Conservation (phyloP, 2,113 vertebrate genomes). For the Pogonocichla stellata region DNA sequence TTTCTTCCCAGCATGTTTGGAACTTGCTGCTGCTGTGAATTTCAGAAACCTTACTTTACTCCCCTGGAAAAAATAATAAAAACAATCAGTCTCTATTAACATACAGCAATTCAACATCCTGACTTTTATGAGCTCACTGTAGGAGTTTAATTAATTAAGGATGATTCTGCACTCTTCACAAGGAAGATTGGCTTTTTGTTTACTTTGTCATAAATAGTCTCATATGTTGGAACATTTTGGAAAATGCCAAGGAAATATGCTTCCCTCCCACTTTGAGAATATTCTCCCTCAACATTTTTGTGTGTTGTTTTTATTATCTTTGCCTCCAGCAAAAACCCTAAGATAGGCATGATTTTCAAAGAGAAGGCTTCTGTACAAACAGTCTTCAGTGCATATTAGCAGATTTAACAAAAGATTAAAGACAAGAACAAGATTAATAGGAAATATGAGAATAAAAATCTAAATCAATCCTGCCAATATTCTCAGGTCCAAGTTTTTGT, state of each 20-base stretch:
- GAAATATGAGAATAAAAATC: background rate
- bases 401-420: constrained; percentile 32
- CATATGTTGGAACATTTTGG: background rate
- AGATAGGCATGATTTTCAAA: constrained; percentile 2
- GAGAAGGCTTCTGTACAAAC: background rate
- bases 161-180: constrained; percentile 61
- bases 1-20: background rate
- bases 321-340: constrained; percentile 9
- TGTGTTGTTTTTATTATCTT: background rate
- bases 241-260: constrained; percentile 33
- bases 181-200: constrained; percentile 52
- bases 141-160: constrained; percentile 62
- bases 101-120: background rate
- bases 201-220: constrained; percentile 44
- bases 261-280: constrained; percentile 24
- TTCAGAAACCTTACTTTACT: constrained; percentile 8
- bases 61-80: background rate
- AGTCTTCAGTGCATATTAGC: background rate
- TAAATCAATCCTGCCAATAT: background rate
- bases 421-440: background rate
- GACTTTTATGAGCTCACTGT: constrained; percentile 45
- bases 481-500: background rate
- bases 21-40: background rate
- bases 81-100: background rate
- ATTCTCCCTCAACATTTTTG: background rate